A percentile compares a stretch with the other conserved stretches of the same genome.
Evolutionary conservation across 2,113 vertebrate genomes (phyloP).

Genomic region (Riparia riparia): DNA sequence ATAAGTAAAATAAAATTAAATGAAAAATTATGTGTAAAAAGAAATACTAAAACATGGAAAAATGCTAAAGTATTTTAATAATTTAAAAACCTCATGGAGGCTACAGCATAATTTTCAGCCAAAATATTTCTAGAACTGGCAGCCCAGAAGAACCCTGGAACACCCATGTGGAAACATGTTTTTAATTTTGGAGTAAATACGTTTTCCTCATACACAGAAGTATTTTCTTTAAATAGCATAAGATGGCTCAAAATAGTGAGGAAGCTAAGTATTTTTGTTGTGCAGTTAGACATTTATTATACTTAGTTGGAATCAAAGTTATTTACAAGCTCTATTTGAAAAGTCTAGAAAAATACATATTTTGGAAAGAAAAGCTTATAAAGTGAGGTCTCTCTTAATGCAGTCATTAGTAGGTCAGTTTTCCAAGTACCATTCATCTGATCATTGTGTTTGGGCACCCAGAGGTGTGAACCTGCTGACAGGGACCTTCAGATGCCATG

Average conservation of each 20-base stretch:
- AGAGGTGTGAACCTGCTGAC: neutral
- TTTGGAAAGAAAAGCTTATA: neutral
- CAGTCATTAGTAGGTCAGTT: neutral
- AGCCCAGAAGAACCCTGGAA: slow-evolving; percentile 62
- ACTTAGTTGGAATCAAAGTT: slow-evolving; percentile 28
- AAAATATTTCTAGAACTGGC: slow-evolving; percentile 64
- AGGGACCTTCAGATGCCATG: neutral
- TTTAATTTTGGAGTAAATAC: slow-evolving; percentile 75
- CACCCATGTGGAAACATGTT: slow-evolving; percentile 74
- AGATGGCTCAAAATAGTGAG: slow-evolving; percentile 46
- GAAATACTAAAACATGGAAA: slow-evolving; percentile 34
- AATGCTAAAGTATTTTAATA: slow-evolving; percentile 34
- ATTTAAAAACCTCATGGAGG: slow-evolving; percentile 59
- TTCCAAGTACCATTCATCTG: neutral
- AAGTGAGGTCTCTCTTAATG: neutral
- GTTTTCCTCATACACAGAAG: slow-evolving; percentile 44
- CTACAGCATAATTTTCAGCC: slow-evolving; percentile 36
- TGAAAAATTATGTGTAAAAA: neutral
- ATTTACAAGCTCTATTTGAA: slow-evolving; percentile 12
- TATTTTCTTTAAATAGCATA: slow-evolving; percentile 29
- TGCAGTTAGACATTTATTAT: slow-evolving; percentile 58
- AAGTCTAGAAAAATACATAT: slow-evolving; percentile 34
- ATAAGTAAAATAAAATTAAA: neutral
- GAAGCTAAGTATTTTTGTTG: slow-evolving; percentile 34
- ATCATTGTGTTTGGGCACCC: neutral